Evolutionary conservation across 2,888 invertebrate genomes (phyloP).

Genomic region (Entomobrya multifasciata): DNA sequence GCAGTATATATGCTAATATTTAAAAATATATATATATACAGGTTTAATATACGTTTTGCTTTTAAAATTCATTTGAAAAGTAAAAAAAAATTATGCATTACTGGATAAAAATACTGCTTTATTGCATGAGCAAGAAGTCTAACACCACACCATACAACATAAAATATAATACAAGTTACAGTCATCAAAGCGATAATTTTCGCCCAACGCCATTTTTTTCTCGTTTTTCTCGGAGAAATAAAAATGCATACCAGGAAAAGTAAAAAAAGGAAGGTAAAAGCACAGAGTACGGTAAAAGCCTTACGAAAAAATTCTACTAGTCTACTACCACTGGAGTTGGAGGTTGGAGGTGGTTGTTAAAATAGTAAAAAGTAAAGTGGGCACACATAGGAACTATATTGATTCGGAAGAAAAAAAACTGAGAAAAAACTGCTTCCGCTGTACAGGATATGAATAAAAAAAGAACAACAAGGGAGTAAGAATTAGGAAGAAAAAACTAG

Average conservation of each 20-base stretch:
- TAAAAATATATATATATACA: too few relatives aligned
- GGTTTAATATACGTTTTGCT: not conserved
- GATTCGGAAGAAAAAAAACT: conserved; percentile 67
- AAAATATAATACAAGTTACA: not conserved
- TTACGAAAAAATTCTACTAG: not conserved
- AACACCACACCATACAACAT: not conserved
- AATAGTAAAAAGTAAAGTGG: not conserved
- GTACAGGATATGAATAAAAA: conserved; percentile 54
- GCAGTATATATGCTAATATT: too few relatives aligned
- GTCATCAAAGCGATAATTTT: conserved; percentile 70
- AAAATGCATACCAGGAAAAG: too few relatives aligned
- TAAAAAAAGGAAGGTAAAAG: conserved; percentile 39
- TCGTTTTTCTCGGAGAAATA: conserved; percentile 50
- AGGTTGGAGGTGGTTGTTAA: not conserved
- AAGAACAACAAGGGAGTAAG: conserved; percentile 21
- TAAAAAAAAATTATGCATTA: conserved; percentile 44
- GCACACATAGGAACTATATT: conserved; percentile 60
- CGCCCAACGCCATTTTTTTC: conserved; percentile 66
- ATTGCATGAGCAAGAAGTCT: not conserved
- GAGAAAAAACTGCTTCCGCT: conserved; percentile 41
- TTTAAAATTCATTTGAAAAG: conserved; percentile 40
- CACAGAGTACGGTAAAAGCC: conserved; percentile 42
- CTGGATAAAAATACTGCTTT: too few relatives aligned
- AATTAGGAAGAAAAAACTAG: conserved; percentile 41
- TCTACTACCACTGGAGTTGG: too few relatives aligned